Evolutionary conservation across 1,140 invertebrate genomes (phyloP).

Genomic region (Odontomachus brunneus): DNA sequence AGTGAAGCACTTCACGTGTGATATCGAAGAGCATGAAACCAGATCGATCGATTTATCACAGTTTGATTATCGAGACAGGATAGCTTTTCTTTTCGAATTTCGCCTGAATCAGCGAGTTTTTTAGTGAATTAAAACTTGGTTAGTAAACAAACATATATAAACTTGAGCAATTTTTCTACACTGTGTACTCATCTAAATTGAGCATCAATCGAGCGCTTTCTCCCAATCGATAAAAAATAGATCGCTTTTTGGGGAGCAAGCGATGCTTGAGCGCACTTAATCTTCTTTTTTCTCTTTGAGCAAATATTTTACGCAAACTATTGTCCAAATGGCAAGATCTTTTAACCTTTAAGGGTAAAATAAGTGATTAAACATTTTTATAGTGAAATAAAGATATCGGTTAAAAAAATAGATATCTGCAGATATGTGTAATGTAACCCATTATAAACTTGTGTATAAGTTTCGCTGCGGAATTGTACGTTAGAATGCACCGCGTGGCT

Average conservation of each 20-base stretch:
- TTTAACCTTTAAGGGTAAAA: not conserved
- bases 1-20: not conserved
- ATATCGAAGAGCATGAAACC: not conserved
- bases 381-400: not conserved
- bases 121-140: not conserved
- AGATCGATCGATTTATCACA: not conserved
- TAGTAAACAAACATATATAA: not conserved
- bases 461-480: constrained; percentile 28
- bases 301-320: constrained; percentile 30
- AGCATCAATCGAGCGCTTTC: constrained; percentile 32
- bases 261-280: constrained; percentile 25
- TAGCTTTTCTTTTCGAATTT: not conserved
- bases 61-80: not conserved
- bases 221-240: constrained; percentile 7
- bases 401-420: not conserved
- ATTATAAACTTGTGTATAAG: not conserved
- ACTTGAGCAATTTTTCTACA: constrained; percentile 32
- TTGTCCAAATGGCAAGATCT: not conserved
- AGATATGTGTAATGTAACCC: not conserved
- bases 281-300: constrained; percentile 44
- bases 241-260: constrained; percentile 11
- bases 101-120: not conserved
- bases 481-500: constrained; percentile 19
- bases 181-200: constrained; percentile 21
- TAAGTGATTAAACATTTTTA: not conserved